Conservation (phyloP, 2,888 invertebrate species). For the Zygogramma bicolorata region DNA sequence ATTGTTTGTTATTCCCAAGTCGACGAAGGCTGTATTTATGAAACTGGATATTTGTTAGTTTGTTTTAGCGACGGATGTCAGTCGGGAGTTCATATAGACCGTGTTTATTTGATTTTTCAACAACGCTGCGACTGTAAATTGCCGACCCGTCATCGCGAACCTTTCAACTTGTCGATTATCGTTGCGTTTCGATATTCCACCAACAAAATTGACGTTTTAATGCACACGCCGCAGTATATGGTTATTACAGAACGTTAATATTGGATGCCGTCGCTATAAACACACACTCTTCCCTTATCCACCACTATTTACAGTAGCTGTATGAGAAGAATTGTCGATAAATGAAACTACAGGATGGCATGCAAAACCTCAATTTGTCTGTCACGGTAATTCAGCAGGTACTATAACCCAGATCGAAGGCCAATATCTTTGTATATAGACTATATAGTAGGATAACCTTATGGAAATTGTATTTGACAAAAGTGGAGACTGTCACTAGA, state of each 20-base stretch:
- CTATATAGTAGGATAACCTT: too few relatives aligned
- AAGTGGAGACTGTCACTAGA: too few relatives aligned
- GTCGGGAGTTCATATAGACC: slow-evolving; percentile 50
- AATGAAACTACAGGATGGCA: neutral
- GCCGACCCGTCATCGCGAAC: slow-evolving; percentile 27
- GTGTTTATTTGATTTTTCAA: slow-evolving; percentile 33
- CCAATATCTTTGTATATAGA: too few relatives aligned
- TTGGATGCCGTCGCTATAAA: neutral
- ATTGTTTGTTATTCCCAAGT: slow-evolving; percentile 57
- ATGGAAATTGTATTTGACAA: too few relatives aligned
- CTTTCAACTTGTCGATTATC: slow-evolving; percentile 39
- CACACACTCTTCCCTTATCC: neutral
- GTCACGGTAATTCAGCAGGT: too few relatives aligned
- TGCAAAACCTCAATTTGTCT: too few relatives aligned
- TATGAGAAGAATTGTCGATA: neutral
- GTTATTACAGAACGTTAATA: slow-evolving; percentile 10
- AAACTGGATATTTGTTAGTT: slow-evolving; percentile 60
- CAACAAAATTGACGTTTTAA: slow-evolving; percentile 51
- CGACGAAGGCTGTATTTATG: slow-evolving; percentile 51
- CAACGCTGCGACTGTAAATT: slow-evolving; percentile 24
- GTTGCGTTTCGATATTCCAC: slow-evolving; percentile 38
- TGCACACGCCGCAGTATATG: slow-evolving; percentile 32
- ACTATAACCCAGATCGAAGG: too few relatives aligned
- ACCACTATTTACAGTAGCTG: neutral
- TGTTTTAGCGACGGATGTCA: slow-evolving; percentile 59